Percentiles rank a stretch among this genome's conserved stretches.
Conservation (phyloP, 2,888 invertebrate genomes). For the Glaucopsyche alexis region DNA sequence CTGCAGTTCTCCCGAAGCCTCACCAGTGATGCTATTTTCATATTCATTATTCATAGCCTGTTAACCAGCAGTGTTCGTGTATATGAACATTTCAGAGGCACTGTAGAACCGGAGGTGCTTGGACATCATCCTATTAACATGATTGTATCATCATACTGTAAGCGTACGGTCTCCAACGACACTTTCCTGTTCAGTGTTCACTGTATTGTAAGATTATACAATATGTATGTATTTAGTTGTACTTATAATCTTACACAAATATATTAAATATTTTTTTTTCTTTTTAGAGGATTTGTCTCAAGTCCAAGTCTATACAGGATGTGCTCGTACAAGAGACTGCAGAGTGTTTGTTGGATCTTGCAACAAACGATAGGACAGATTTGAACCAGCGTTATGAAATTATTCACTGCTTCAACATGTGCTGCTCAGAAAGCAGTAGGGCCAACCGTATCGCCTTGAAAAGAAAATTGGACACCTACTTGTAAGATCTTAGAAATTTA, state of each 20-base stretch:
- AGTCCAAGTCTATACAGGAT: conserved; percentile 50
- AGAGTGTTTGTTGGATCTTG: conserved; percentile 55
- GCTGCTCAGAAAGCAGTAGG: conserved; percentile 52
- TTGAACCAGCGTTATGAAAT: conserved; percentile 51
- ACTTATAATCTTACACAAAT: too few relatives aligned
- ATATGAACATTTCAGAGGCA: conserved; percentile 2
- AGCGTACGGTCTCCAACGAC: too few relatives aligned
- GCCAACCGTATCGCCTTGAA: conserved; percentile 53
- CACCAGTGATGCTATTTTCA: too few relatives aligned
- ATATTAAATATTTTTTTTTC: background rate
- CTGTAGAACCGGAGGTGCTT: too few relatives aligned
- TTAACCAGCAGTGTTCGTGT: background rate
- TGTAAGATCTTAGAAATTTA: conserved; percentile 51
- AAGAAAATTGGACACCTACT: conserved; percentile 51
- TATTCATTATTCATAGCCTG: too few relatives aligned
- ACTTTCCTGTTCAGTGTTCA: too few relatives aligned
- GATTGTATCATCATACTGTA: too few relatives aligned
- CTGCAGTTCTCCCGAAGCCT: too few relatives aligned
- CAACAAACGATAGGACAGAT: conserved; percentile 47
- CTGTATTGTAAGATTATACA: too few relatives aligned
- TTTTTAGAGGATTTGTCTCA: conserved; percentile 51
- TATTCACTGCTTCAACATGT: conserved; percentile 55
- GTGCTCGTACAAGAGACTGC: conserved; percentile 52
- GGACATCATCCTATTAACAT: too few relatives aligned
- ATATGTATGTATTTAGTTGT: too few relatives aligned